Evolutionary conservation across 2,797 vertebrate species (phyloP).

Genomic region (Lepilemur ruficaudatus): DNA sequence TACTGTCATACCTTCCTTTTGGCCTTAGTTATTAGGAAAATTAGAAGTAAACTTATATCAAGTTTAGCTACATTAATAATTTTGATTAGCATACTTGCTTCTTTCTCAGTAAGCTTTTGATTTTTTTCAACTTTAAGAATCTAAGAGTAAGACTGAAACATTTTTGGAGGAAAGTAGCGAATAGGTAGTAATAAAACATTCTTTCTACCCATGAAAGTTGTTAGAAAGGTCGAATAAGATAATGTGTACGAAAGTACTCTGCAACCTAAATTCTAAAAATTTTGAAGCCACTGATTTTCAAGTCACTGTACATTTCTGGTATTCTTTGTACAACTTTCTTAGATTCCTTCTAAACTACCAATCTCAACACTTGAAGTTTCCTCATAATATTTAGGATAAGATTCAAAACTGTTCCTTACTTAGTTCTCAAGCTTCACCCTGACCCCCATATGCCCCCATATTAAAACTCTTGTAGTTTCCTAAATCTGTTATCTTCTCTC

Average conservation of each 20-base stretch:
- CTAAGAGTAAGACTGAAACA: background rate
- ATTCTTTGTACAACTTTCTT: background rate
- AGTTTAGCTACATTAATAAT: background rate
- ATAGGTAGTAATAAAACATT: background rate
- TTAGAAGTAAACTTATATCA: background rate
- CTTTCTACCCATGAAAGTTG: background rate
- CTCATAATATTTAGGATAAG: background rate
- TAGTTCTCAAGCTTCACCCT: background rate
- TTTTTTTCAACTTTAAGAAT: background rate
- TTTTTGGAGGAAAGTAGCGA: background rate
- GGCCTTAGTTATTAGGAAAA: background rate
- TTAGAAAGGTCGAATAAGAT: background rate
- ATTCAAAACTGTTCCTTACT: background rate
- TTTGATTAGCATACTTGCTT: background rate
- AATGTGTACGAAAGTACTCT: background rate
- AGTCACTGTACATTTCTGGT: background rate
- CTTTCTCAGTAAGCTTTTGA: background rate
- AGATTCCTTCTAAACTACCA: background rate
- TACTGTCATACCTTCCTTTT: background rate
- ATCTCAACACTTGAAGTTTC: constrained; percentile 7
- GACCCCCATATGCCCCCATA: fast-evolving
- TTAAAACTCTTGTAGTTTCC: background rate
- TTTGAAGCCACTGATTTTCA: background rate
- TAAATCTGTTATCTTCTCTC: background rate
- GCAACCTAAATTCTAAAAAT: background rate